Conservation (phyloP, 2,113 vertebrate species). For the Anoplopoma fimbria region DNA sequence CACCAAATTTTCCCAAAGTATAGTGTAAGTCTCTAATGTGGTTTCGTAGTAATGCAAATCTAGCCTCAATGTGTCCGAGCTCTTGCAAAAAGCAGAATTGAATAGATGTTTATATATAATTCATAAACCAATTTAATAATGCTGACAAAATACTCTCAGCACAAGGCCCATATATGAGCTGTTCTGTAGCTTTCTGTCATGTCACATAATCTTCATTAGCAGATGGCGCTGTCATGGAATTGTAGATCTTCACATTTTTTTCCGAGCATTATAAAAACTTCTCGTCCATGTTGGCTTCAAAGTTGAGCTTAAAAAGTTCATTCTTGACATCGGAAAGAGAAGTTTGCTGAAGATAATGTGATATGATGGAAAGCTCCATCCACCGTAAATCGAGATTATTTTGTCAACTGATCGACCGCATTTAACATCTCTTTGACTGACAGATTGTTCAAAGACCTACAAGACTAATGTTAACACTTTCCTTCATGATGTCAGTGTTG, state of each 20-base stretch:
- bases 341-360: neutral
- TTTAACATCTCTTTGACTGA: neutral
- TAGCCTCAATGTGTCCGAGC: neutral
- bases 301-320: neutral
- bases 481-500: neutral
- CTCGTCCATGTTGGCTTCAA: neutral
- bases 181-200: neutral
- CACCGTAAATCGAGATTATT: neutral
- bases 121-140: neutral
- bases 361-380: neutral
- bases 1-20: neutral
- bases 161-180: neutral
- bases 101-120: conserved; percentile 6
- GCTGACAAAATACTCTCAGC: conserved; percentile 1
- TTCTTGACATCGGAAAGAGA: neutral
- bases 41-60: neutral
- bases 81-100: neutral
- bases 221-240: neutral
- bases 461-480: neutral
- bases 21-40: neutral
- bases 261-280: neutral
- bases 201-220: neutral
- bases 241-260: neutral
- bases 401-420: neutral
- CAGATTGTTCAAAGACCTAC: neutral